Evolutionary conservation across 2,797 vertebrate genomes (phyloP), one percentile per base, ranked within the genome.

Genomic region (Myotis vivesi): DNA sequence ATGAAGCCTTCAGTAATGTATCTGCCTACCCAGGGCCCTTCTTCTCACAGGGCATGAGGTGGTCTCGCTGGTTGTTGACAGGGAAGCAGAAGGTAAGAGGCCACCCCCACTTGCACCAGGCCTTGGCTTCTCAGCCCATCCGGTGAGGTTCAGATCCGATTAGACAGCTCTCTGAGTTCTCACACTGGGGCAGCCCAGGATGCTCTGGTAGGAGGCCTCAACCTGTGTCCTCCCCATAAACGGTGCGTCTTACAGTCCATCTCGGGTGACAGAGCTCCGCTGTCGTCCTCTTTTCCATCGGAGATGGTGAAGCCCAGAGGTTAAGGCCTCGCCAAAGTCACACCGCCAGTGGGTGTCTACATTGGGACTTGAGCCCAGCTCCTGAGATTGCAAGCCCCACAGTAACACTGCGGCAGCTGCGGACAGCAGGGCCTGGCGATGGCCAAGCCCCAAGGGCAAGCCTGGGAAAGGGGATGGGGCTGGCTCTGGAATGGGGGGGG

Each of bases 321-420:
- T 76, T 66, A 75, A 92, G 71, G 30, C 68, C 51, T 89, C 84
- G 66, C 46, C 66, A 85, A 85, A 75, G 92, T 89, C 95, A 87
- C 66, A 44, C 16, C 4, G 81, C 73, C 69, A 76, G n/a, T 23
- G 44, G 53, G 49, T 87, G 55, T 84, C 38, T 81, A 73, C 66
- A 46, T 0, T 94, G 86, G 91, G 85, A 72, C 66, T 83, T 12
- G 22, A 93, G 92, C 72, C 83, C 92, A 91, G 53, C 68, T 87
- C 69, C 25, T 57, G 71, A 87, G 79, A 91, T 30, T 25, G 92
- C 71, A 87, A 81, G 68, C 71, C 30, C n/a, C 83, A 84, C 17
- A 25, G 75, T 13, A 33, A 55, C 82, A 33, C 25, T 87, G 83
- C 41, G 2, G 69, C 53, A 87, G 57, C 85, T 80, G 71, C 59